Percentiles rank a stretch among this genome's conserved stretches.
Conservation (phyloP, 2,797 vertebrate genomes). For the Crocidura indochinensis region DNA sequence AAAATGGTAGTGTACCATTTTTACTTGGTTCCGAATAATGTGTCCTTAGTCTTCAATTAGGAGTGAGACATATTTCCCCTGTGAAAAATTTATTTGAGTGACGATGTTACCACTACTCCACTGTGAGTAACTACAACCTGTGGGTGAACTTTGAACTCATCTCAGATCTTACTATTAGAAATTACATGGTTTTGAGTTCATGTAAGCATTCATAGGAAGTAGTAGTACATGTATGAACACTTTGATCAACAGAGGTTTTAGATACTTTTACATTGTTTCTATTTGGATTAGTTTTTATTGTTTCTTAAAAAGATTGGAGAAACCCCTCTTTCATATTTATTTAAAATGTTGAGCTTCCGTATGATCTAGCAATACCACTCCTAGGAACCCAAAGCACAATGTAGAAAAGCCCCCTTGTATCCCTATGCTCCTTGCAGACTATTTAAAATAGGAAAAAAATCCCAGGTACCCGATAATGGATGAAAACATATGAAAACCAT, state of each 20-base stretch:
- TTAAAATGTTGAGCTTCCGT: too few relatives aligned
- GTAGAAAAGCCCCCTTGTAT: too few relatives aligned
- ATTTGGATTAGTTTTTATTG: not conserved
- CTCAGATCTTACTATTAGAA: constrained; percentile 39
- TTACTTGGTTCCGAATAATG: not conserved
- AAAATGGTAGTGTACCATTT: not conserved
- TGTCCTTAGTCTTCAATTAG: not conserved
- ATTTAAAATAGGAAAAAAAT: too few relatives aligned
- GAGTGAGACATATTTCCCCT: not conserved
- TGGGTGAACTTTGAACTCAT: constrained; percentile 29
- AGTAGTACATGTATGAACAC: not conserved
- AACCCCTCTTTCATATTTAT: not conserved
- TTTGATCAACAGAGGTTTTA: constrained; percentile 10
- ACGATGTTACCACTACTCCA: not conserved
- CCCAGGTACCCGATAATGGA: too few relatives aligned
- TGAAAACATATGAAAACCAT: too few relatives aligned
- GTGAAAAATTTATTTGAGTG: not conserved
- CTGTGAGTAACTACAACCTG: not conserved
- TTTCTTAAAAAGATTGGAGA: not conserved
- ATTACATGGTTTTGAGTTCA: constrained; percentile 11
- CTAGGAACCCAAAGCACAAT: too few relatives aligned
- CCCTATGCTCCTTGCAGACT: too few relatives aligned
- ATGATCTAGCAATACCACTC: too few relatives aligned
- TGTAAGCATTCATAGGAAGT: not conserved
- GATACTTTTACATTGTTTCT: constrained; percentile 40